Conservation (phyloP, 2,888 invertebrate species). For the Plusia festucae region DNA sequence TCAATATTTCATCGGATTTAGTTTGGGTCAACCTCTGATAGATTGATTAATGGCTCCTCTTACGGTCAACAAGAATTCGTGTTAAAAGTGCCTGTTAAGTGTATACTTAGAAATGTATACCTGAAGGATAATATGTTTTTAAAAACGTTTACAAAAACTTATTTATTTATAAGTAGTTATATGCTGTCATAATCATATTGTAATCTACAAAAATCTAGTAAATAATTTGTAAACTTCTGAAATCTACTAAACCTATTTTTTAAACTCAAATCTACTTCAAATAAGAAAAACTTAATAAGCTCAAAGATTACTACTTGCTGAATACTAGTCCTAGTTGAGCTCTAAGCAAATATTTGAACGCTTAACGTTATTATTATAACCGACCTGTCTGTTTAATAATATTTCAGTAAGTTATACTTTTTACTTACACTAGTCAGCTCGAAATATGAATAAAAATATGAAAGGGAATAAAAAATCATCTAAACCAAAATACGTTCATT, state of each 20-base stretch:
- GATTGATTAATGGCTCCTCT: slow-evolving; percentile 4
- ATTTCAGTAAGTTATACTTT: slow-evolving; percentile 28
- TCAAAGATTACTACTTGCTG: background rate
- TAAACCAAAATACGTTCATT: slow-evolving; percentile 18
- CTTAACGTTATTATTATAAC: slow-evolving; percentile 14
- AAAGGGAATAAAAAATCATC: slow-evolving; percentile 19
- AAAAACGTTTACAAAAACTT: too few relatives aligned
- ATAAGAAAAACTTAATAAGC: too few relatives aligned
- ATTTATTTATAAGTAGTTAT: too few relatives aligned
- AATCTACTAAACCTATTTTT: too few relatives aligned
- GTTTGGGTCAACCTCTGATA: slow-evolving; percentile 4
- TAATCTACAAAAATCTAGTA: too few relatives aligned
- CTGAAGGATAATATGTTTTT: too few relatives aligned
- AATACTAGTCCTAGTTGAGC: background rate
- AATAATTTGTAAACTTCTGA: too few relatives aligned
- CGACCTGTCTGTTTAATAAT: background rate
- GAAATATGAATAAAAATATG: slow-evolving; percentile 28
- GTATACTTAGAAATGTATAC: too few relatives aligned
- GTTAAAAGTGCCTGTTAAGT: too few relatives aligned
- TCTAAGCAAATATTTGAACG: slow-evolving; percentile 13
- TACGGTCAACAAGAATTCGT: background rate
- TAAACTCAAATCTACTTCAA: too few relatives aligned
- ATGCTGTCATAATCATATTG: too few relatives aligned
- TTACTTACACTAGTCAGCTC: slow-evolving; percentile 23
- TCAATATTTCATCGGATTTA: slow-evolving; percentile 4